Percentiles rank a stretch among this genome's conserved stretches.
Conservation (phyloP, 2,888 invertebrate genomes). For the Heteromurus nitidus region DNA sequence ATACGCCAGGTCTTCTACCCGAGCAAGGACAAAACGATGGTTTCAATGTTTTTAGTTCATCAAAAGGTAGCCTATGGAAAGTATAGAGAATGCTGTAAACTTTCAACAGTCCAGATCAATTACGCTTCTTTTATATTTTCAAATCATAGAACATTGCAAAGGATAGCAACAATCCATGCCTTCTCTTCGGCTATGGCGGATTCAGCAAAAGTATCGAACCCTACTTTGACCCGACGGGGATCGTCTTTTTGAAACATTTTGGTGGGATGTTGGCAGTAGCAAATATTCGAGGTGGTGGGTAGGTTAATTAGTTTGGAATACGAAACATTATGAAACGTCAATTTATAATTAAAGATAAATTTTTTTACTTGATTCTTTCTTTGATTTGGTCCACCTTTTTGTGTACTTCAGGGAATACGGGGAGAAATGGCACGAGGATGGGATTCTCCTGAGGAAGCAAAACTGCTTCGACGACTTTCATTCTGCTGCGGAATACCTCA, state of each 20-base stretch:
- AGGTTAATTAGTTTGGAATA: slow-evolving; percentile 88
- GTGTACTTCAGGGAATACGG: slow-evolving; percentile 89
- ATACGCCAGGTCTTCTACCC: too few relatives aligned
- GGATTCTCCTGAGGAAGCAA: slow-evolving; percentile 92
- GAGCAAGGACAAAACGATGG: too few relatives aligned
- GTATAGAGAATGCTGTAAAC: too few relatives aligned
- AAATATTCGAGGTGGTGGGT: slow-evolving; percentile 96
- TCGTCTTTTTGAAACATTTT: slow-evolving; percentile 92
- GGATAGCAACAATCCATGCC: slow-evolving; percentile 85
- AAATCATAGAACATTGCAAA: slow-evolving; percentile 12
- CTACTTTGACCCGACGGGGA: slow-evolving; percentile 87
- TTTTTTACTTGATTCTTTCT: not conserved
- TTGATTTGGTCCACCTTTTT: too few relatives aligned
- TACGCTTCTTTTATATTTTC: too few relatives aligned
- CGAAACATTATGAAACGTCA: too few relatives aligned
- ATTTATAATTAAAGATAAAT: too few relatives aligned
- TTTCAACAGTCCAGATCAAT: too few relatives aligned
- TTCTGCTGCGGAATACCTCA: slow-evolving; percentile 91
- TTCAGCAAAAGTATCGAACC: slow-evolving; percentile 91
- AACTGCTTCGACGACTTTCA: slow-evolving; percentile 98
- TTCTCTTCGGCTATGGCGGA: slow-evolving; percentile 97
- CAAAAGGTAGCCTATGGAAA: slow-evolving; percentile 82
- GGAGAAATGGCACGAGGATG: slow-evolving; percentile 86
- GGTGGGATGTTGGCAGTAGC: slow-evolving; percentile 92
- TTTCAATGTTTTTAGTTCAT: slow-evolving; percentile 95